Conservation (phyloP, 2,113 vertebrate species). For the Hippocampus comes region DNA sequence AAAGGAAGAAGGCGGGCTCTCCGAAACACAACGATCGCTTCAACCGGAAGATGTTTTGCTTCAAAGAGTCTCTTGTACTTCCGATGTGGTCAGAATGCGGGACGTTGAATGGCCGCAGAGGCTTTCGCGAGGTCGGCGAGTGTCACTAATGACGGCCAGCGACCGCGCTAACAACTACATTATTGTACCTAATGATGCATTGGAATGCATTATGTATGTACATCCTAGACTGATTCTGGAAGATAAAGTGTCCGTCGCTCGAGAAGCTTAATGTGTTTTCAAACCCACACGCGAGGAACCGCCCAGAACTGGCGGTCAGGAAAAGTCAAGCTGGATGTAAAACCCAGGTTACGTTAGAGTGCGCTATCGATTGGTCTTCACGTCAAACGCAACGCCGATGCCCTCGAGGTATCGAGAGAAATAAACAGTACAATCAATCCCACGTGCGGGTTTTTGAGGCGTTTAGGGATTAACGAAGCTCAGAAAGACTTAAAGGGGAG, state of each 20-base stretch:
- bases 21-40: background rate
- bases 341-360: slow-evolving; percentile 60
- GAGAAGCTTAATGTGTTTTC: slow-evolving; percentile 19
- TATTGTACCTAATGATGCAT: background rate
- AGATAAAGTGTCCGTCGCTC: slow-evolving; percentile 18
- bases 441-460: slow-evolving; percentile 51
- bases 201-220: background rate
- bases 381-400: slow-evolving; percentile 52
- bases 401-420: slow-evolving; percentile 60
- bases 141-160: background rate
- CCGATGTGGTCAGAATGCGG: background rate
- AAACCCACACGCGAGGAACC: slow-evolving; percentile 12
- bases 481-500: slow-evolving; percentile 49
- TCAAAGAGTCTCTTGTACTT: background rate
- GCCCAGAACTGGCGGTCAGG: slow-evolving; percentile 33
- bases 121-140: background rate
- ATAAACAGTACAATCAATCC: slow-evolving; percentile 54
- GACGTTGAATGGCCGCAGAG: background rate
- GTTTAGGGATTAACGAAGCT: slow-evolving; percentile 58
- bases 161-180: background rate
- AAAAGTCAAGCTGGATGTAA: slow-evolving; percentile 54
- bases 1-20: slow-evolving; percentile 11
- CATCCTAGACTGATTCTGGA: background rate
- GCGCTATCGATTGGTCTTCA: slow-evolving; percentile 58
- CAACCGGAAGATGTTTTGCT: background rate